phyloP scores from a whole-genome alignment of 2,113 vertebrate genomes.

The Delphinus delphis region DNA sequence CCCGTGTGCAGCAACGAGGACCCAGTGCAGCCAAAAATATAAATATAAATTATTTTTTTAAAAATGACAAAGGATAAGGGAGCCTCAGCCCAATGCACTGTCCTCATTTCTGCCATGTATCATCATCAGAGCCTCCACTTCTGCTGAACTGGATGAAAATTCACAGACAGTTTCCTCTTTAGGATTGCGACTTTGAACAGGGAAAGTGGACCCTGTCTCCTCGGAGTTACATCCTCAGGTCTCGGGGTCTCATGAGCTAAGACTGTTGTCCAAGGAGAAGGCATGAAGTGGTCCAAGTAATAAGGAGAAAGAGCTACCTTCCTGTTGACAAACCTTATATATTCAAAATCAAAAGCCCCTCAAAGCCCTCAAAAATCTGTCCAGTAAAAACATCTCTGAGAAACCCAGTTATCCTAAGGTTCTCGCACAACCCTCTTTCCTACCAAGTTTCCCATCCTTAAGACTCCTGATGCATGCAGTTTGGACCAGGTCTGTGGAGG shows the following conservation, averaged over 20 bases:
- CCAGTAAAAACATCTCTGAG: background rate
- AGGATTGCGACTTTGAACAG: background rate
- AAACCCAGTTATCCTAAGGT: background rate
- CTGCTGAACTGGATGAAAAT: background rate
- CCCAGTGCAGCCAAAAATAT: too few species aligned
- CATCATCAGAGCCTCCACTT: accelerated
- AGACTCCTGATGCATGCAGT: accelerated
- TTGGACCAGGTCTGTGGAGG: too few species aligned
- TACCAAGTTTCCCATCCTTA: background rate
- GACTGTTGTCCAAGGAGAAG: background rate
- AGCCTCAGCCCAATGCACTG: accelerated
- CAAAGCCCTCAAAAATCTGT: background rate
- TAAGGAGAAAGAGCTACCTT: too few species aligned
- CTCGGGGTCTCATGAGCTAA: accelerated
- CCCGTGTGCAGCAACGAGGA: too few species aligned
- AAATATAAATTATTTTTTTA: too few species aligned
- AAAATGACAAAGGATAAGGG: accelerated
- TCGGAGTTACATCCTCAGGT: too few species aligned
- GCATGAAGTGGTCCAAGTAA: accelerated
- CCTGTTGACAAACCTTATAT: too few species aligned
- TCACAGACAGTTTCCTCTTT: too few species aligned
- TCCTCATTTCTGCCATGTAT: accelerated
- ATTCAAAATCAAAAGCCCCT: background rate
- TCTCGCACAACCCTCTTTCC: background rate
- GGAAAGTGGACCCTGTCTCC: accelerated